These are phyloP conservation scores for Sigmodon hispidus DNA, from an alignment of 2,113 vertebrate species.

Conservation along the genomic window DNA sequence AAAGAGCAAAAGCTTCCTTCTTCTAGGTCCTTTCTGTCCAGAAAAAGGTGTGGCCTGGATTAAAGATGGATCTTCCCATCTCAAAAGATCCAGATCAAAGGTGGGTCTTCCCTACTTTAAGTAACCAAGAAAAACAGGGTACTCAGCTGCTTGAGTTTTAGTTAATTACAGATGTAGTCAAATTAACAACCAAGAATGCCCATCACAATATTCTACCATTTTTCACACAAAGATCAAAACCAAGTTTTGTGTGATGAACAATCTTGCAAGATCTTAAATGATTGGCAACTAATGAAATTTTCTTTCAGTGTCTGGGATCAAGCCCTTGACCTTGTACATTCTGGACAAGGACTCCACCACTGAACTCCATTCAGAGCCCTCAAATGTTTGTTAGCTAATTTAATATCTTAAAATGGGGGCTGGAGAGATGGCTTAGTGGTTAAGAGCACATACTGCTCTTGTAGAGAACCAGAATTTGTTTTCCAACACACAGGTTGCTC, in stretches of 20 bases:
- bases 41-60: not conserved
- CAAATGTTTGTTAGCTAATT: not conserved
- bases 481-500: not conserved
- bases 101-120: not conserved
- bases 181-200: not conserved
- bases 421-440: not conserved
- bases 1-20: not conserved
- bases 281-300: not conserved
- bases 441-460: not conserved
- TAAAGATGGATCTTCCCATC: not conserved
- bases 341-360: not conserved
- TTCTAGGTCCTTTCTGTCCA: not conserved
- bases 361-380: not conserved
- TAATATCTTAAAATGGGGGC: not conserved
- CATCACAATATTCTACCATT: not conserved
- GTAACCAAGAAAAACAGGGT: not conserved
- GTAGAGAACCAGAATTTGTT: not conserved
- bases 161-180: not conserved
- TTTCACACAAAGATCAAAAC: slow-evolving; percentile 31
- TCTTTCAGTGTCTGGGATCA: not conserved
- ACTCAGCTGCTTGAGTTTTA: not conserved
- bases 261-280: not conserved
- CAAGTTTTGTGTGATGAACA: not conserved
- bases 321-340: not conserved
- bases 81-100: not conserved